A percentile compares a stretch with the other conserved stretches of the same genome.
Evolutionary conservation across 2,888 invertebrate species (phyloP).

Genomic region (Meteorus colon): DNA sequence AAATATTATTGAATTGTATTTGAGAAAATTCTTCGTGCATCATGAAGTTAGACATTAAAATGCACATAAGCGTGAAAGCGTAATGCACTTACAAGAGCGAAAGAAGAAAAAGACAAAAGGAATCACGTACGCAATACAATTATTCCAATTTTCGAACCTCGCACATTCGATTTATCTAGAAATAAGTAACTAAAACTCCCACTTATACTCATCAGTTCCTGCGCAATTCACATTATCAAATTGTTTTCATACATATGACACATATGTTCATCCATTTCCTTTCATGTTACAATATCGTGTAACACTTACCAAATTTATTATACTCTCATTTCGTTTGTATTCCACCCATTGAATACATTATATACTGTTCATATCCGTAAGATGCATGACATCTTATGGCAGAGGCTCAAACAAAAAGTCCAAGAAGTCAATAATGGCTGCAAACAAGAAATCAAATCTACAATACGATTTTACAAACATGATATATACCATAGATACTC

Average conservation of each 20-base stretch:
- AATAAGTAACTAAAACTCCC: slow-evolving; percentile 1
- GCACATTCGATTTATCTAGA: slow-evolving; percentile 4
- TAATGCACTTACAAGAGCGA: neutral
- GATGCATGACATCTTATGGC: neutral
- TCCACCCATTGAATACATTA: neutral
- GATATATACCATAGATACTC: neutral
- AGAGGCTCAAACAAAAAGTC: neutral
- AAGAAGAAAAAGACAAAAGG: slow-evolving; percentile 9
- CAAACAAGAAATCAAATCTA: too few species aligned
- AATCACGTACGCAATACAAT: slow-evolving; percentile 19
- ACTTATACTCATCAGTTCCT: neutral
- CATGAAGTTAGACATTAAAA: slow-evolving; percentile 2
- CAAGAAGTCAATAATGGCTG: neutral
- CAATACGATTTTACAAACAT: too few species aligned
- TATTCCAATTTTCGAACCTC: slow-evolving; percentile 19
- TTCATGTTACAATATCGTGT: neutral
- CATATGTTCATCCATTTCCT: neutral
- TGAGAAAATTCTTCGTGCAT: neutral
- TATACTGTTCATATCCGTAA: neutral
- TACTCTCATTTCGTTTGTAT: slow-evolving; percentile 1
- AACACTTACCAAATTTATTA: slow-evolving; percentile 1
- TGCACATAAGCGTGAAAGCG: neutral
- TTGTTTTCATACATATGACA: neutral
- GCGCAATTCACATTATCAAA: neutral
- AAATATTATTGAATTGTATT: slow-evolving; percentile 25